Conservation (phyloP, 2,113 vertebrate species). For the Leucoraja erinaceus region DNA sequence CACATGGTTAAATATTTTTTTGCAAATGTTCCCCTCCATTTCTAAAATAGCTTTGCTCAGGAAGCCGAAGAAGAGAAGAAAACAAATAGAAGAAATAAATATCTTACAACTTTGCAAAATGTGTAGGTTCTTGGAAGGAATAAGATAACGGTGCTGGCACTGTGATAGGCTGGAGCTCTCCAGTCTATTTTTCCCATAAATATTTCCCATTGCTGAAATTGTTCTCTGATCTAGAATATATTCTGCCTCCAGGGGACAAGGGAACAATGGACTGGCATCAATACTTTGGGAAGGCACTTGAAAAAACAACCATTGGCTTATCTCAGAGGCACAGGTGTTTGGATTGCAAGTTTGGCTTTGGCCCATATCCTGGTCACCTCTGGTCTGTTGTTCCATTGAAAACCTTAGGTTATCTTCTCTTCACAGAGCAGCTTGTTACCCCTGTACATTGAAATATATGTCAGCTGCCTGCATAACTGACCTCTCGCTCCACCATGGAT, state of each 20-base stretch:
- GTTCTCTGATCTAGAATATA: conserved; percentile 20
- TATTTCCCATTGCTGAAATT: conserved; percentile 4
- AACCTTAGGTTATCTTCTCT: no score
- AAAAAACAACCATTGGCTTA: not conserved
- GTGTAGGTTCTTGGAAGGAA: not conserved
- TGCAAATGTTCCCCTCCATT: not conserved
- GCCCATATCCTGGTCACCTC: no score
- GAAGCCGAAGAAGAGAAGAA: not conserved
- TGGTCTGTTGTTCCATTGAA: no score
- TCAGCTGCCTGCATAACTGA: no score
- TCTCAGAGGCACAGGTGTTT: conserved; percentile 26
- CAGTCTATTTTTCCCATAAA: not conserved
- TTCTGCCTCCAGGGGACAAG: not conserved
- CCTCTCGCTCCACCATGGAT: no score
- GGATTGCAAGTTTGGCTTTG: no score
- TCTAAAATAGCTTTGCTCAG: conserved; percentile 28
- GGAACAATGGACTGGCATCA: not conserved
- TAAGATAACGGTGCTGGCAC: not conserved
- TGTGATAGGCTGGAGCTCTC: not conserved
- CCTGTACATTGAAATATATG: no score
- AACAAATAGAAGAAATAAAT: conserved; percentile 1
- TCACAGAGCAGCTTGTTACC: no score
- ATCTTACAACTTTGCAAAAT: not conserved
- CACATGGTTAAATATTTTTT: conserved; percentile 31
- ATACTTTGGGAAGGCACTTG: not conserved